Conservation (phyloP, 2,888 invertebrate species). For the Lepidocyrtoides sp. region DNA sequence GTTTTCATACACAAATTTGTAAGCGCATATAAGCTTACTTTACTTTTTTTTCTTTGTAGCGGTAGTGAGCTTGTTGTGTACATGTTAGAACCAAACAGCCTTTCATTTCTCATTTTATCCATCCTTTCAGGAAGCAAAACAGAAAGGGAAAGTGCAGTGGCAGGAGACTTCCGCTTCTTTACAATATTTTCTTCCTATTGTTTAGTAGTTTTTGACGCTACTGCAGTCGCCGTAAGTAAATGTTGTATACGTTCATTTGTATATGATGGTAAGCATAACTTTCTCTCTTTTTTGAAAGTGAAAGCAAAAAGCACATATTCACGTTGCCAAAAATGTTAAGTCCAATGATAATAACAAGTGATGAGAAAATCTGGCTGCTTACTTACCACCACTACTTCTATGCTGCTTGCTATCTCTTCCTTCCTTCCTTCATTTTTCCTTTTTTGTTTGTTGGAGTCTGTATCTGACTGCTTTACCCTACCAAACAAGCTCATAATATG, state of each 20-base stretch:
- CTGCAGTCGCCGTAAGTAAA: neutral
- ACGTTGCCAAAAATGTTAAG: slow-evolving; percentile 61
- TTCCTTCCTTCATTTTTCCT: neutral
- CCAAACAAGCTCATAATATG: neutral
- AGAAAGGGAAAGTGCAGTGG: slow-evolving; percentile 53
- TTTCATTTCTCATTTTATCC: slow-evolving; percentile 38
- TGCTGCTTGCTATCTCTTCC: neutral
- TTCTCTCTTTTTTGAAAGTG: slow-evolving; percentile 10
- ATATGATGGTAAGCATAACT: slow-evolving; percentile 20
- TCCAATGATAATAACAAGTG: slow-evolving; percentile 61
- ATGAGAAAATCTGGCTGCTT: slow-evolving; percentile 62
- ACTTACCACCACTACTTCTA: neutral
- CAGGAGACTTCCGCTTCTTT: slow-evolving; percentile 63
- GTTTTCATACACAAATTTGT: slow-evolving; percentile 33
- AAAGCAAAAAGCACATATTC: slow-evolving; percentile 22
- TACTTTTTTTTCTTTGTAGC: neutral
- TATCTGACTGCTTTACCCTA: neutral
- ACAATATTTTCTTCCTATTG: slow-evolving; percentile 49
- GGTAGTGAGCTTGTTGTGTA: neutral
- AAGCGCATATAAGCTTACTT: neutral
- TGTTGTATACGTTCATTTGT: neutral
- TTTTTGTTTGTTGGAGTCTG: neutral
- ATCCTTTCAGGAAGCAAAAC: slow-evolving; percentile 33
- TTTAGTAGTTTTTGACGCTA: slow-evolving; percentile 29
- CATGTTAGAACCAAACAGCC: neutral